Conservation (phyloP, 2,888 invertebrate species). For the Platycheirus albimanus region DNA sequence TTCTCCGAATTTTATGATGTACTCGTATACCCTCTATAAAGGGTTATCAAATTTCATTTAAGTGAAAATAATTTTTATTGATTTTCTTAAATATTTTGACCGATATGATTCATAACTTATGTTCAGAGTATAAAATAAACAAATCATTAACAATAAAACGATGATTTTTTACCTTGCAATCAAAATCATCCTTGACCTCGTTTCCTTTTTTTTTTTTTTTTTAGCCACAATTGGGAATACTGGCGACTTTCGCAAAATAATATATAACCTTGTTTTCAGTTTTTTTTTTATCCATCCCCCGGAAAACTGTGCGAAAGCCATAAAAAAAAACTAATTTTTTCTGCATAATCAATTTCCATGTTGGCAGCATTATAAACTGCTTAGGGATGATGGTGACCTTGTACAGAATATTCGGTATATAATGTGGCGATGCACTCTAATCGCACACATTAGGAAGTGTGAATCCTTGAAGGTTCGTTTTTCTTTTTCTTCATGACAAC, state of each 20-base stretch:
- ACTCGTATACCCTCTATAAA: too few species aligned
- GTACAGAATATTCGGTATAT: conserved; percentile 21
- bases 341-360: conserved; percentile 73
- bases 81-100: too few species aligned
- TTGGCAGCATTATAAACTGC: conserved; percentile 68
- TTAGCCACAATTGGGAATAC: neutral
- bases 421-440: conserved; percentile 57
- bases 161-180: too few species aligned
- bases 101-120: too few species aligned
- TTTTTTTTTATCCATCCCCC: neutral
- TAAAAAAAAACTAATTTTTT: conserved; percentile 66
- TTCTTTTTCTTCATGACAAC: conserved; percentile 23
- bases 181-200: too few species aligned
- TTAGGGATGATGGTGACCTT: conserved; percentile 53
- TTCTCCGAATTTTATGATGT: too few species aligned
- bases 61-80: too few species aligned
- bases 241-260: neutral
- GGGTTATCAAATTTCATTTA: too few species aligned
- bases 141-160: too few species aligned
- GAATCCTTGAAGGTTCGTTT: conserved; percentile 62
- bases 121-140: too few species aligned
- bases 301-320: conserved; percentile 46
- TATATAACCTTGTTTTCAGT: conserved; percentile 23
- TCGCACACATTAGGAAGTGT: conserved; percentile 68
- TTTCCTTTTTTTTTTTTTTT: too few species aligned